Percentiles rank a stretch among this genome's conserved stretches.
Evolutionary conservation across 2,113 vertebrate genomes (phyloP).

Genomic region (Miniopterus natalensis): DNA sequence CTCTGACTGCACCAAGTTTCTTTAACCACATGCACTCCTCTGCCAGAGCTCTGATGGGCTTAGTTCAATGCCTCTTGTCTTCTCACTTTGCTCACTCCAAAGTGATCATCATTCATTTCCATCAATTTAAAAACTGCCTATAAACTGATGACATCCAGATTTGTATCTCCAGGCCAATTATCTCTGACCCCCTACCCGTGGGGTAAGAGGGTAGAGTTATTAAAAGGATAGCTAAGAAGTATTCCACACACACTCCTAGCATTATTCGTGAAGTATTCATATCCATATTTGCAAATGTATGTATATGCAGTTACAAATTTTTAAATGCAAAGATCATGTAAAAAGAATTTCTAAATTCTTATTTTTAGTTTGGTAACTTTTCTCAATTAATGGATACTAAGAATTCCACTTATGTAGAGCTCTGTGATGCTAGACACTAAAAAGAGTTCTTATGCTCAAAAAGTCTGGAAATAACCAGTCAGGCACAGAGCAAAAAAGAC

Average conservation of each 20-base stretch:
- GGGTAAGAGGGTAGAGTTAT: background rate
- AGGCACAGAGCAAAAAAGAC: background rate
- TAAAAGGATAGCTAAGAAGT: slow-evolving; percentile 1
- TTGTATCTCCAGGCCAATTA: background rate
- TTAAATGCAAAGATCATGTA: background rate
- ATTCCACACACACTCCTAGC: background rate
- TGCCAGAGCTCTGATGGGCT: background rate
- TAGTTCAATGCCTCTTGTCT: background rate
- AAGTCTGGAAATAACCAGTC: background rate
- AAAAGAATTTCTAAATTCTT: background rate
- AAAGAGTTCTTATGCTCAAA: slow-evolving; percentile 15
- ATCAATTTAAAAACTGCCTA: background rate
- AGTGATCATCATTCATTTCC: background rate
- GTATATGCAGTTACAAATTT: background rate
- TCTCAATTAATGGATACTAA: slow-evolving; percentile 6
- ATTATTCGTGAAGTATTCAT: background rate
- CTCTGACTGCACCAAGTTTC: slow-evolving; percentile 16
- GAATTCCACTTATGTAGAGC: background rate
- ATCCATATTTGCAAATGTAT: background rate
- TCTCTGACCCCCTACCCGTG: background rate
- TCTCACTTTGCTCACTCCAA: background rate
- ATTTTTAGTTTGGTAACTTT: slow-evolving; percentile 28
- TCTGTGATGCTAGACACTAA: background rate
- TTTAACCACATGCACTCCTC: background rate
- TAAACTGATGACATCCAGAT: background rate